Base-by-base conservation (phyloP, 2,797 vertebrate species). In the Galaxias olidus region DNA sequence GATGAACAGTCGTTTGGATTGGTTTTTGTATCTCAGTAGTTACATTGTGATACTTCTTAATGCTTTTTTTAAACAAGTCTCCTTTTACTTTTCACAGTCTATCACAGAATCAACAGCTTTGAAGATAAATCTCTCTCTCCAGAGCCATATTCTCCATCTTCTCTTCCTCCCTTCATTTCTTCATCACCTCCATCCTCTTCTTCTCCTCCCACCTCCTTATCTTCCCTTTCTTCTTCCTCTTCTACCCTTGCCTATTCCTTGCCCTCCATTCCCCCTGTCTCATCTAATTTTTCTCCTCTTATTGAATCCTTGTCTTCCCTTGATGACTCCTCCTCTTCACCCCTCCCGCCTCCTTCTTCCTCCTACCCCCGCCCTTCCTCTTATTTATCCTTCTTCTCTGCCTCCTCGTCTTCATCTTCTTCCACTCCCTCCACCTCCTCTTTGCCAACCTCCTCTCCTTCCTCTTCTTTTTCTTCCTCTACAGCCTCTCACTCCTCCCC, bases 31-130 rank as follows among this genome's bases (percentile, higher is more conserved):
- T 13, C 8, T 9, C 45, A 46, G 10, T 1, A 10, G 45, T 18
- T 43, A 57, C 14, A 15, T 57, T 12, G 30, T 30, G 30, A 30
- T 6, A 30, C 12, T 4, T 48, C 14, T 49, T 1, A 48, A 30
- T 61, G 18, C 18, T 49, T 8, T 4, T 19, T 10, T 8, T 18
- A 15, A 44, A n/a, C 6, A 18, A 13, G 17, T 13, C 18, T 54
- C 10, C 13, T 5, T 5, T 45, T 20, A 9, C 17, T n/a, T 41
- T 42, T 82, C 74, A 60, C 79, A 91, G 90, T 83, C 61, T 72
- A 84, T 63, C 82, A 88, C 59, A 86, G 80, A 72, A 77, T 89
- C 63, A 81, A 71, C 77, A 86, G 81, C 75, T 65, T 73, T 57
- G 84, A 78, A 43, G 79, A 81, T 2, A 48, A 13, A 49, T 75